Conservation (phyloP, 2,797 vertebrate genomes). For the Thunnus albacares region DNA sequence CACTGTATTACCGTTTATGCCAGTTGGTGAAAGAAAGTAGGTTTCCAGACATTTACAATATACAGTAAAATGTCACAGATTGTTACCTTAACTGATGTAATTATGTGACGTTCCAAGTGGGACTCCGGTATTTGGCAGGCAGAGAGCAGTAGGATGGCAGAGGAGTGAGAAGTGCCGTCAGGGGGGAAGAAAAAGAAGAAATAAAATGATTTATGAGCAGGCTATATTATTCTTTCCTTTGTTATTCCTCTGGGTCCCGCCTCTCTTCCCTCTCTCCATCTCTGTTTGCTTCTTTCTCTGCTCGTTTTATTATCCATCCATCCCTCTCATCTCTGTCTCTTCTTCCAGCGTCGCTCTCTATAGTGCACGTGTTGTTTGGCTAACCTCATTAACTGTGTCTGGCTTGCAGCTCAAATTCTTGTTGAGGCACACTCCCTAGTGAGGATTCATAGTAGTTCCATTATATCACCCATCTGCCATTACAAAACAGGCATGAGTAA, state of each 20-base stretch:
- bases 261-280: background rate
- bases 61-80: conserved; percentile 55
- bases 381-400: conserved; percentile 44
- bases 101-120: conserved; percentile 55
- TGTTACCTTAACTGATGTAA: conserved; percentile 57
- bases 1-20: background rate
- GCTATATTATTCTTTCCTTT: conserved; percentile 53
- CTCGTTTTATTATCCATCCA: conserved; percentile 28
- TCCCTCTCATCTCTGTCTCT: conserved; percentile 5
- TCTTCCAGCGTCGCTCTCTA: conserved; percentile 13
- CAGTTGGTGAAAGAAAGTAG: conserved; percentile 16
- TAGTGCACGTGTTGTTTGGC: conserved; percentile 40
- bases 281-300: conserved; percentile 23
- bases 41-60: conserved; percentile 54
- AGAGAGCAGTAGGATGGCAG: conserved; percentile 32
- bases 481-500: conserved; percentile 8
- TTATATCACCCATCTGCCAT: conserved; percentile 24
- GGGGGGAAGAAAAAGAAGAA: conserved; percentile 24
- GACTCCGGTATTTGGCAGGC: conserved; percentile 53
- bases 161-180: conserved; percentile 41
- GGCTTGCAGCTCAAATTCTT: conserved; percentile 39
- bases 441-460: conserved; percentile 32
- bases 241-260: conserved; percentile 31
- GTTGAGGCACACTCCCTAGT: conserved; percentile 26
- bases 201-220: conserved; percentile 63